Conservation (phyloP, 2,888 invertebrate species). For the Biston stratarius region DNA sequence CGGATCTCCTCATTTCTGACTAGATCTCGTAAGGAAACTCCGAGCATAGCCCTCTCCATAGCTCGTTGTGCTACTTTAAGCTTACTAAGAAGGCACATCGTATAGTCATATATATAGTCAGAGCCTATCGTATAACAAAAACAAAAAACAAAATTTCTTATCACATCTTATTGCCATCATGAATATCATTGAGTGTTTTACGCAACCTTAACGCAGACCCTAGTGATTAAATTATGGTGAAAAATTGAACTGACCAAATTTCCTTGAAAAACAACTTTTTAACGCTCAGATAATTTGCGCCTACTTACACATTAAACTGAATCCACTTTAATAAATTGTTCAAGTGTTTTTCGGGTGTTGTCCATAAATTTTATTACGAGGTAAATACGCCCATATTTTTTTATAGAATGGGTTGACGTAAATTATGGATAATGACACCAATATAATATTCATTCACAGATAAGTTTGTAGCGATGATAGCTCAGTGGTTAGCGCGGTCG, state of each 20-base stretch:
- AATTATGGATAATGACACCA: conserved; percentile 63
- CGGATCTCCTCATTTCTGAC: too few species aligned
- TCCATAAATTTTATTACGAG: conserved; percentile 54
- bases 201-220: conserved; percentile 1
- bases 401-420: conserved; percentile 66
- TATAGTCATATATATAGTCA: too few species aligned
- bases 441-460: conserved; percentile 48
- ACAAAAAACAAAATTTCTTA: conserved; percentile 4
- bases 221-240: conserved; percentile 15
- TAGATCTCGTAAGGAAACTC: too few species aligned
- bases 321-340: conserved; percentile 53
- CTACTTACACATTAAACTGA: conserved; percentile 61
- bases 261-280: conserved; percentile 53
- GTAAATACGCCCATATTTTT: conserved; percentile 56
- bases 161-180: conserved; percentile 38
- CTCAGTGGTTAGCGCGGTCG: too few species aligned
- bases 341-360: conserved; percentile 43
- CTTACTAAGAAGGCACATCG: too few species aligned
- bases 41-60: too few species aligned
- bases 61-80: too few species aligned
- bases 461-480: neutral
- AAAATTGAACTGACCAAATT: conserved; percentile 39
- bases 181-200: conserved; percentile 36
- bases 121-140: too few species aligned
- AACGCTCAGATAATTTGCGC: conserved; percentile 58